Evolutionary conservation across 1,140 invertebrate genomes (phyloP), one percentile per base, ranked within the genome.

Genomic region (Trachelipus rathkii): DNA sequence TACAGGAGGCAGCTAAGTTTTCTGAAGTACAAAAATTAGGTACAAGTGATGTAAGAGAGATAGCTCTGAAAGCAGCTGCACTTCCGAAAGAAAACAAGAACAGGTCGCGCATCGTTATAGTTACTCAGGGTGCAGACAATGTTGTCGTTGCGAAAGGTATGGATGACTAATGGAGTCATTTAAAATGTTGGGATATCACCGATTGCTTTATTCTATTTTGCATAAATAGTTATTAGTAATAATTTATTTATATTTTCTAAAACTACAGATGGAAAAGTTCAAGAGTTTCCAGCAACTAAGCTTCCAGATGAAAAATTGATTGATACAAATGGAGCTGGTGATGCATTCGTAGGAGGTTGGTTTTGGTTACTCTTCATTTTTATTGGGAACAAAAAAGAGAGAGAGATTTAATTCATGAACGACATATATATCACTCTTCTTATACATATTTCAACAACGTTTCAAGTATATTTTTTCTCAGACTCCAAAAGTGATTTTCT

Each of bases 291-390:
- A 0, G 92, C 95, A 0, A 85, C 84, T 2, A 84, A 84, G 73
- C 83, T 99, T n/a, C 84, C 89, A 9, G 82, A 87, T 72, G 90
- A 94, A 72, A 88, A 96, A 83, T 90, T 99, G 73, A 90, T 98
- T 3, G 97, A 99, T 85, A 98, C 97, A 0, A 99, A 99, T 89
- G 97, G 96, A 68, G 97, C 97, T 82, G 97, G 97, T 44, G 97
- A 99, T 89, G 96, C 97, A 13, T 99, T 99, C 87, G 93, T 95
- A 81, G 97, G 97, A 83, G 97, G 92, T 90, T 82, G 78, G 8
- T 78, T 15, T 19, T 53, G 5, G 75, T 43, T 44, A 46, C 72
- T 79, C 5, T 44, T 9, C n/a, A n/a, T n/a, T 79, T 53, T 71
- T 43, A 68, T 68, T 11, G 33, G 10, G n/a, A 1, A 23, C 33